Percentiles rank a stretch among this genome's conserved stretches.
Evolutionary conservation across 1,140 invertebrate genomes (phyloP).

Genomic region (Conopomorpha cramerella): DNA sequence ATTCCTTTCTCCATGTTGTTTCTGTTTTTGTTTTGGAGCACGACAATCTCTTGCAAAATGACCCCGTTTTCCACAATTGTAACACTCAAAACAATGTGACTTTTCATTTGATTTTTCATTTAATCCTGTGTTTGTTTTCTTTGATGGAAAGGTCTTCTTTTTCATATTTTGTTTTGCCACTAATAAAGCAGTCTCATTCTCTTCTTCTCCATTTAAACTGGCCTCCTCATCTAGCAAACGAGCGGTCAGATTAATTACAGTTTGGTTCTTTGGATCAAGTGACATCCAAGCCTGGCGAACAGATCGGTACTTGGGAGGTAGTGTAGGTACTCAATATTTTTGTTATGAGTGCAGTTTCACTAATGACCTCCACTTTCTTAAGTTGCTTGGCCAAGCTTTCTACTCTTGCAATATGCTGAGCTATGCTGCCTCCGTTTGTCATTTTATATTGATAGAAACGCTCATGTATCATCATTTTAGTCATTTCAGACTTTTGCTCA

Average conservation of each 20-base stretch:
- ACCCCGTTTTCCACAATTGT: conserved; percentile 17
- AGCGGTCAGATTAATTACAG: conserved; percentile 27
- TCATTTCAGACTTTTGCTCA: conserved; percentile 21
- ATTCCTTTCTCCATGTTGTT: conserved; percentile 7
- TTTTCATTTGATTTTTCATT: conserved; percentile 1
- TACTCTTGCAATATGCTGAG: conserved; percentile 33
- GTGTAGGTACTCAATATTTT: conserved; percentile 25
- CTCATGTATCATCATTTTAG: conserved; percentile 34
- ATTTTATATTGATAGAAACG: conserved; percentile 33
- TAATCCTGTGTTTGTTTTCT: conserved; percentile 2
- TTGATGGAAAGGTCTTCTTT: conserved; percentile 8
- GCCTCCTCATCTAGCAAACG: conserved; percentile 37
- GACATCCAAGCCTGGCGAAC: conserved; percentile 36
- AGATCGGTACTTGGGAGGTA: conserved; percentile 23
- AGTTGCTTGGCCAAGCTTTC: conserved; percentile 28
- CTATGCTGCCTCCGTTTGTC: conserved; percentile 16
- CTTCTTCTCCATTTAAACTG: conserved; percentile 16
- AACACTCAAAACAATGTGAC: conserved; percentile 14
- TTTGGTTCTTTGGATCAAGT: conserved; percentile 26
- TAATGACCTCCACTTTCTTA: conserved; percentile 26
- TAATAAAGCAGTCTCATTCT: conserved; percentile 14
- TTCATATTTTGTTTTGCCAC: conserved; percentile 9
- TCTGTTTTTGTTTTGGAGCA: conserved; percentile 9
- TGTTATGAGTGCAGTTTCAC: conserved; percentile 29
- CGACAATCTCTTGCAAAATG: conserved; percentile 17